These are phyloP conservation scores for Rhinogobio ventralis DNA, from an alignment of 2,797 vertebrate species.

Conservation along the genomic window DNA sequence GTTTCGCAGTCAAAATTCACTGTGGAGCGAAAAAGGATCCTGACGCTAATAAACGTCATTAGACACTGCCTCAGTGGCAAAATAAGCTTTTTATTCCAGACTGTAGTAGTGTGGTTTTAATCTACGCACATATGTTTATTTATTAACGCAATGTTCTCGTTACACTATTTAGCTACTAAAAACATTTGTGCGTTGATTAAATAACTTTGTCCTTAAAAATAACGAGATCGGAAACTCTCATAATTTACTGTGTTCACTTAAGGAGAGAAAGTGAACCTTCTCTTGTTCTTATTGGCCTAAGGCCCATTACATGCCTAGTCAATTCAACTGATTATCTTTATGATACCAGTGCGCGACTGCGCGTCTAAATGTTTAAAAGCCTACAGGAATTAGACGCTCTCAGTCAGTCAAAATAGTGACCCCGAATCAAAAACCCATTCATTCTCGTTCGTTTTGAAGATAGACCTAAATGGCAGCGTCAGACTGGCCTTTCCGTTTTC, in stretches of 20 bases:
- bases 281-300: constrained; percentile 6
- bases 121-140: neutral
- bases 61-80: too few species aligned
- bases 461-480: constrained; percentile 1
- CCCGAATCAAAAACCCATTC: neutral
- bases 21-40: neutral
- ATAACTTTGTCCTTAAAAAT: neutral
- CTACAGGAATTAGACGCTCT: neutral
- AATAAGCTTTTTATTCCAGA: neutral
- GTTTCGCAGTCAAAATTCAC: neutral
- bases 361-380: constrained; percentile 1
- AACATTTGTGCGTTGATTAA: neutral
- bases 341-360: constrained; percentile 3
- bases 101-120: neutral
- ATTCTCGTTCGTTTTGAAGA: constrained; percentile 4
- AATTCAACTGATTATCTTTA: neutral
- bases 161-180: neutral
- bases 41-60: neutral
- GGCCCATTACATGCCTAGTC: neutral
- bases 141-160: neutral
- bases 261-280: constrained; percentile 13
- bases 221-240: neutral
- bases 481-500: neutral
- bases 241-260: neutral
- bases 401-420: neutral